Conservation (phyloP, 2,888 invertebrate species). For the Siphonodentalium dalli region DNA sequence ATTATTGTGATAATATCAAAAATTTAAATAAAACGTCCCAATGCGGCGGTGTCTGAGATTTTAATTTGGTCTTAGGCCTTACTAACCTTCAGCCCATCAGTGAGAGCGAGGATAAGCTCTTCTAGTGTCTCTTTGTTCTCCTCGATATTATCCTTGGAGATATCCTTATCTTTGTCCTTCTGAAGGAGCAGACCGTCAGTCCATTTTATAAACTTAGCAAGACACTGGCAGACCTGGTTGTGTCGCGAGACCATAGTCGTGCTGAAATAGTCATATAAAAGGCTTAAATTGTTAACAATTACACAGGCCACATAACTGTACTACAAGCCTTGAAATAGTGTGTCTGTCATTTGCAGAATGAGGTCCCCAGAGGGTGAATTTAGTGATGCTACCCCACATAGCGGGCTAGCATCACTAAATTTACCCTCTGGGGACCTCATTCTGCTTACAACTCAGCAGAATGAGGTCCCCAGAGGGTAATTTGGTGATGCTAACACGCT, state of each 20-base stretch:
- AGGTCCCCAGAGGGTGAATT: no score
- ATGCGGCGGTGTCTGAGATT: neutral
- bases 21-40: neutral
- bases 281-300: no score
- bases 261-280: constrained; percentile 66
- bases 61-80: neutral
- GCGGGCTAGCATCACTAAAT: no score
- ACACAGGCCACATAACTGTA: no score
- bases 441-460: no score
- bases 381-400: no score
- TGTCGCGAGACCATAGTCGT: constrained; percentile 80
- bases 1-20: neutral
- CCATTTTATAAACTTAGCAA: constrained; percentile 85
- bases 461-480: no score
- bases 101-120: constrained; percentile 74
- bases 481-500: no score
- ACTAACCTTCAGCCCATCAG: constrained; percentile 76
- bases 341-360: no score
- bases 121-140: constrained; percentile 48
- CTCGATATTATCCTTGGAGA: constrained; percentile 14
- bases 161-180: constrained; percentile 24
- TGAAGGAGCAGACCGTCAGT: constrained; percentile 87
- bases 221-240: constrained; percentile 83
- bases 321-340: no score
- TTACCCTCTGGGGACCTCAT: no score